These are phyloP conservation scores for Lasiurus borealis DNA, from an alignment of 2,113 vertebrate genomes.

Conservation along the genomic window DNA sequence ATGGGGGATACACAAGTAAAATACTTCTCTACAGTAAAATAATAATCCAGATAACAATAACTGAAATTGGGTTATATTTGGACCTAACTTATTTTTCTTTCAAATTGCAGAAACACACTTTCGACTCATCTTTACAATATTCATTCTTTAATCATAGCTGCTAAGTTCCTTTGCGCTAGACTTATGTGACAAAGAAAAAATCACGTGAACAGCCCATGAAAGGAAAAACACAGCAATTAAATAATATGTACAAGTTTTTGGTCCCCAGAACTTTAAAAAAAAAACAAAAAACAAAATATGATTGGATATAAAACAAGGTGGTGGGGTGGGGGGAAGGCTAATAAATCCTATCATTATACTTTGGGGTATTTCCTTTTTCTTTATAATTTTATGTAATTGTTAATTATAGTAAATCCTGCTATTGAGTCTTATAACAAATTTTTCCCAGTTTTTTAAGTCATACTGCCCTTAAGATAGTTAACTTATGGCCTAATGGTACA, in stretches of 20 bases:
- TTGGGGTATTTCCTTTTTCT: background rate
- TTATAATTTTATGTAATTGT: background rate
- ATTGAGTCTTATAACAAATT: background rate
- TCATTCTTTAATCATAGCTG: background rate
- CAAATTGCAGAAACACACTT: slow-evolving; percentile 1
- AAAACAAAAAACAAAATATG: background rate
- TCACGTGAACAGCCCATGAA: background rate
- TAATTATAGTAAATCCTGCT: background rate
- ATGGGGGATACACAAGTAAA: background rate
- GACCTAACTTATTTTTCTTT: background rate
- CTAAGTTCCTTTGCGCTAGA: background rate
- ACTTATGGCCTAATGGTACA: background rate
- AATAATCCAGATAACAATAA: background rate
- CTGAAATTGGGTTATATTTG: background rate
- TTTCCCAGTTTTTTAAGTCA: slow-evolving; percentile 25
- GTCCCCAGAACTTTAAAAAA: background rate
- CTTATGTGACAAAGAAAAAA: background rate
- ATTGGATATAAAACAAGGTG: background rate
- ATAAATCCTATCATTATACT: background rate
- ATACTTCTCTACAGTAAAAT: background rate
- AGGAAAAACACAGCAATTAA: slow-evolving; percentile 14
- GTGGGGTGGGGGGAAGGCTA: background rate
- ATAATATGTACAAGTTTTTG: background rate
- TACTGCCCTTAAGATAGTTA: slow-evolving; percentile 30
- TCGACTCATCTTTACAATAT: background rate